A percentile compares a stretch with the other conserved stretches of the same genome.
These are phyloP conservation scores for Heliconius ismenius DNA, from an alignment of 2,888 invertebrate genomes.

Conservation along the genomic window DNA sequence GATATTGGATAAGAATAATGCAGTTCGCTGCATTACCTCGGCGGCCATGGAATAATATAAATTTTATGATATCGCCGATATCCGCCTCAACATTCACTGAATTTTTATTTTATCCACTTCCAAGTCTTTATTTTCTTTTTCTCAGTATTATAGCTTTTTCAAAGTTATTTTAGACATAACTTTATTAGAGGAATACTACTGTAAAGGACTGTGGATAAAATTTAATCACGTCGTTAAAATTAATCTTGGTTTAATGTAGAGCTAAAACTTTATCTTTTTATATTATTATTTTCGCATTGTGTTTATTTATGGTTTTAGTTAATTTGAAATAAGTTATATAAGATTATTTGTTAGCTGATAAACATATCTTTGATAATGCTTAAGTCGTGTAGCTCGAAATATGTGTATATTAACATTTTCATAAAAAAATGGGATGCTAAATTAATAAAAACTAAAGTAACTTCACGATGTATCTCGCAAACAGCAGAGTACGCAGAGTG, in stretches of 20 bases:
- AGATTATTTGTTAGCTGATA: no score
- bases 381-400: no score
- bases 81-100: constrained; percentile 42
- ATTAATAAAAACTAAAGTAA: no score
- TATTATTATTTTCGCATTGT: background rate
- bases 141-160: constrained; percentile 16
- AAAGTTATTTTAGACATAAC: constrained; percentile 18
- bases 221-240: constrained; percentile 7
- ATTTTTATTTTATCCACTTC: constrained; percentile 37
- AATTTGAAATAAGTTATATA: no score
- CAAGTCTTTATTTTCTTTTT: constrained; percentile 29
- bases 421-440: no score
- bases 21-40: constrained; percentile 47
- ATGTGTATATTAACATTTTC: no score
- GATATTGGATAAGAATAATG: constrained; percentile 64
- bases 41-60: constrained; percentile 49
- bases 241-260: background rate
- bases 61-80: constrained; percentile 54
- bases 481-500: no score
- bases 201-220: background rate
- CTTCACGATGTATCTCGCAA: no score
- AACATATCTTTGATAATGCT: no score
- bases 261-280: background rate
- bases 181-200: constrained; percentile 18
- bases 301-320: background rate